Conservation (phyloP, 2,888 invertebrate species). For the Trachelus iudaicus region DNA sequence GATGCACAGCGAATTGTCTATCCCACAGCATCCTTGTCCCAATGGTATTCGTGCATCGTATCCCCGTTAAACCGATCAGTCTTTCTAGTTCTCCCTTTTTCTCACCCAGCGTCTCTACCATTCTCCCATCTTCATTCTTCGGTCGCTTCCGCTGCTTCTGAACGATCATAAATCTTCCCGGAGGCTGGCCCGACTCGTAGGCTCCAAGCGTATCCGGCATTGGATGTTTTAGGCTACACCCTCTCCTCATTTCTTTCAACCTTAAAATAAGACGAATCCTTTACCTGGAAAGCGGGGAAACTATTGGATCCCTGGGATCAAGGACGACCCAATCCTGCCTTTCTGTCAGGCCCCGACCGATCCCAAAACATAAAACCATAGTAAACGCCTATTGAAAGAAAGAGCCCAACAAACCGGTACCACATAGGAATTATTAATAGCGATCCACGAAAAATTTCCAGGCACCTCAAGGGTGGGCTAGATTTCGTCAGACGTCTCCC, state of each 20-base stretch:
- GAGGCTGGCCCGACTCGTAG: constrained; percentile 11
- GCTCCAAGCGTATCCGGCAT: constrained; percentile 22
- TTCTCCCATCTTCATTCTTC: constrained; percentile 11
- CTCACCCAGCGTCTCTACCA: background rate
- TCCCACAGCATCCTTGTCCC: background rate
- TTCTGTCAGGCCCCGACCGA: background rate
- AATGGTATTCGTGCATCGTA: background rate
- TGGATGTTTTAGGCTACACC: constrained; percentile 20
- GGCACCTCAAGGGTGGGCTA: background rate
- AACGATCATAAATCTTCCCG: constrained; percentile 17
- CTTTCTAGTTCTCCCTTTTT: background rate
- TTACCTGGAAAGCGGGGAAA: constrained; percentile 23
- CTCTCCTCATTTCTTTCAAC: constrained; percentile 12
- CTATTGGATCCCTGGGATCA: constrained; percentile 15
- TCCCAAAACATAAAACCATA: background rate
- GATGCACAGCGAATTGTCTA: background rate
- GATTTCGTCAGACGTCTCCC: background rate
- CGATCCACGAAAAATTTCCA: background rate
- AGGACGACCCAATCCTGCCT: constrained; percentile 5
- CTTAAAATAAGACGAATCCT: constrained; percentile 12
- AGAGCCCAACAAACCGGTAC: background rate
- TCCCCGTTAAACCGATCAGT: background rate
- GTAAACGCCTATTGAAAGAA: background rate
- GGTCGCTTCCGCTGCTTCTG: constrained; percentile 15
- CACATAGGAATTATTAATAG: background rate